Base-by-base conservation (phyloP, 2,113 vertebrate species). In the Axis porcinus region DNA sequence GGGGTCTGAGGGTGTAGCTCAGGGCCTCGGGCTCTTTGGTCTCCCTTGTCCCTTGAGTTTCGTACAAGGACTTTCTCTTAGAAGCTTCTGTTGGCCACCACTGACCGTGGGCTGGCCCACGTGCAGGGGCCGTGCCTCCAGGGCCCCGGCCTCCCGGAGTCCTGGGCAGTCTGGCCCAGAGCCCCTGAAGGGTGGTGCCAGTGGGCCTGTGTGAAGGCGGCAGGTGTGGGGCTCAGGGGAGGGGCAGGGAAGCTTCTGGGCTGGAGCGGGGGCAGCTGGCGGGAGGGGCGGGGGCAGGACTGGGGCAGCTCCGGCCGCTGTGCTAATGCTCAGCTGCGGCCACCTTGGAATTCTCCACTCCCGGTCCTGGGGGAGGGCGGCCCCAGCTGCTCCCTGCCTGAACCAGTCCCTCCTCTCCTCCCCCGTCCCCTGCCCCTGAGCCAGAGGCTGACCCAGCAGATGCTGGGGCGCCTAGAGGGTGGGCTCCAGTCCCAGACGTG, bases 401-500 rank as follows among this genome's bases (percentile, higher is more conserved):
- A 60, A 5, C 3, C 23, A 7, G 21, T 1, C 21, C 33, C 52
- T 76, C 40, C 30, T 45, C 64, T 12, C 14, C 33, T 8, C 11
- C 25, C 23, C 16, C 0, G 1, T 28, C 3, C 21, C 11, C 60
- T n/a, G 9, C 36, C 64, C 2, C 6, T 16, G 30, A 93, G 30
- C 64, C 52, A 23, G 54, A 79, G 36, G 54, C 30, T 43, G 47
- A 27, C 40, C n/a, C 70, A 25, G 19, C 30, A 5, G 45, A 83
- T 7, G 11, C 5, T 7, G 58, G 25, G 90, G 13, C 21, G 6
- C 7, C 11, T 30, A 17, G n/a, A 1, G 8, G 57, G 4, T 0
- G 36, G 21, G 19, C n/a, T 25, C 33, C 3, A 0, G 36, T 43
- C 40, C 15, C 30, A 12, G 55, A 50, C 1, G 9, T 0, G 4